phyloP scores from a whole-genome alignment of 2,797 vertebrate genomes.

The Pseudochirops cupreus region DNA sequence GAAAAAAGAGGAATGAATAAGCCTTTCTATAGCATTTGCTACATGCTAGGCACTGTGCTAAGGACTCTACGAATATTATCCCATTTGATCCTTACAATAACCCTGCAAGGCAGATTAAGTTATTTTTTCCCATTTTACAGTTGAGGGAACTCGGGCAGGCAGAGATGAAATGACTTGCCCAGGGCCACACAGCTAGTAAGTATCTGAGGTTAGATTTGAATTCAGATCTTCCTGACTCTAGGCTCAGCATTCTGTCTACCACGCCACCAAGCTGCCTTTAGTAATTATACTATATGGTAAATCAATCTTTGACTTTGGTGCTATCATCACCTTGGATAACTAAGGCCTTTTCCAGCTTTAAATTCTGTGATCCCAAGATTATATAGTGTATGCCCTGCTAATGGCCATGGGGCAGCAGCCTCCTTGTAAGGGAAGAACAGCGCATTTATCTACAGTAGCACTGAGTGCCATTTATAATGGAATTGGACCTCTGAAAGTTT shows the following conservation, averaged over 20 bases:
- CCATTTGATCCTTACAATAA: background rate
- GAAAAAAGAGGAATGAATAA: background rate
- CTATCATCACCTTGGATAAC: background rate
- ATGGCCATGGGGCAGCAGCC: background rate
- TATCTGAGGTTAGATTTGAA: background rate
- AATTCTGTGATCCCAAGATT: background rate
- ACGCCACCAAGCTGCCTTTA: background rate
- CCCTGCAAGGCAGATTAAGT: background rate
- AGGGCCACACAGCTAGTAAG: background rate
- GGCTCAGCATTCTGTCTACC: background rate
- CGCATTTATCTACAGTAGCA: background rate
- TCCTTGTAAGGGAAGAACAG: background rate
- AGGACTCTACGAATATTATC: background rate
- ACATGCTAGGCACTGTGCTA: background rate
- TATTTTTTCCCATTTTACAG: background rate
- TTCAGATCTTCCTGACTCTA: background rate
- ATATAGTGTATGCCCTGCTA: background rate
- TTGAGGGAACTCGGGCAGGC: background rate
- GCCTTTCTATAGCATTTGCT: background rate
- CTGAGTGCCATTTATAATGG: conserved; percentile 54
- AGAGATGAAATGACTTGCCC: background rate
- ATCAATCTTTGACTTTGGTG: background rate
- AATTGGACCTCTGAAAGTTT: conserved; percentile 72
- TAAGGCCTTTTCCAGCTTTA: background rate
- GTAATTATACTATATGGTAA: background rate